phyloP scores from a whole-genome alignment of 2,113 vertebrate genomes.

The Saccopteryx leptura region DNA sequence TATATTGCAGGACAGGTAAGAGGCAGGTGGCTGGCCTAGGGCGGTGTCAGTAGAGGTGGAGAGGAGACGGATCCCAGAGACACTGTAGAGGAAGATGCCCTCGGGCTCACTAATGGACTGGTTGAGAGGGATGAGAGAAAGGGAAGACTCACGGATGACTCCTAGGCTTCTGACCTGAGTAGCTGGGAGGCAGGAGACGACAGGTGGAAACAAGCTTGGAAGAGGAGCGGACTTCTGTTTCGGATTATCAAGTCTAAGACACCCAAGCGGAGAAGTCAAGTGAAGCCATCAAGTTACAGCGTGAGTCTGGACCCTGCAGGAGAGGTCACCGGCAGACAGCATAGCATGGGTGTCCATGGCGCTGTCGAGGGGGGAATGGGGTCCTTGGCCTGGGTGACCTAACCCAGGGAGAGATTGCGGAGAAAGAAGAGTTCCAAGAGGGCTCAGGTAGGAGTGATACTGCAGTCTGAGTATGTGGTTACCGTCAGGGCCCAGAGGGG shows the following conservation, averaged over 20 bases:
- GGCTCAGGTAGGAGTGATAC: background rate
- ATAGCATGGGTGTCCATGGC: background rate
- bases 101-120: background rate
- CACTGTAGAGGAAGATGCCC: background rate
- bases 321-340: background rate
- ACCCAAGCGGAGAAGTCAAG: background rate
- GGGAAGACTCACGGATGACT: background rate
- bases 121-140: background rate
- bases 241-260: background rate
- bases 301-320: background rate
- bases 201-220: background rate
- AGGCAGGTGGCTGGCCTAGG: background rate
- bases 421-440: background rate
- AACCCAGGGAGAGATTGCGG: background rate
- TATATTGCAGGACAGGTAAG: background rate
- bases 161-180: background rate
- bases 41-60: background rate
- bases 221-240: background rate
- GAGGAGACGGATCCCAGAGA: background rate
- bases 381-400: background rate
- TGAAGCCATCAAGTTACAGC: background rate
- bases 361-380: background rate
- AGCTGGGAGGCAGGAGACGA: no score
- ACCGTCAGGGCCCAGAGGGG: background rate
- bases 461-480: background rate